Conservation (phyloP, 1,140 invertebrate genomes). For the Rhopalosiphum maidis region DNA sequence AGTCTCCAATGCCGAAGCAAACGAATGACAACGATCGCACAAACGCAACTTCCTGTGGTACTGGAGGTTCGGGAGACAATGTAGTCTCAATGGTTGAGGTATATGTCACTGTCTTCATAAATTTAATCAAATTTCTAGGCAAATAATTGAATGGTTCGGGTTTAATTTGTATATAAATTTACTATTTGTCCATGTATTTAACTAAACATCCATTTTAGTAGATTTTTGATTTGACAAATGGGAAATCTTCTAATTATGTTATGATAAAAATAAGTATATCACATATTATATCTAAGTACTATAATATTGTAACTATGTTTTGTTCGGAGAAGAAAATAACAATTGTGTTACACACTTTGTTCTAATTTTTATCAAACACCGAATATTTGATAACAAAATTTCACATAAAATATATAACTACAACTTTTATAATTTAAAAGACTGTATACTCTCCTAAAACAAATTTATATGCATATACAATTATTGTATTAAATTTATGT, state of each 20-base stretch:
- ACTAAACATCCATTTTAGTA: background rate
- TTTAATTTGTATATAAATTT: background rate
- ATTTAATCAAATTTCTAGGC: background rate
- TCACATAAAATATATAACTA: too few species aligned
- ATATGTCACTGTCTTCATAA: background rate
- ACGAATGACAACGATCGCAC: background rate
- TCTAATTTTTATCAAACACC: background rate
- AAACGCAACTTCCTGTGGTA: background rate
- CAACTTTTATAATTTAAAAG: background rate
- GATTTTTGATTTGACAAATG: too few species aligned
- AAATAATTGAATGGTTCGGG: background rate
- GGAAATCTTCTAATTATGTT: background rate
- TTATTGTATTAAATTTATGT: background rate
- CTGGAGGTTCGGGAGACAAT: background rate
- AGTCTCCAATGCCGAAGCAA: constrained; percentile 37
- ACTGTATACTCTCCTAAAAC: background rate
- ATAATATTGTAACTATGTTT: background rate
- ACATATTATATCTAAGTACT: background rate
- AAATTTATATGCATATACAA: background rate
- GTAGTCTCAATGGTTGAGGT: background rate
- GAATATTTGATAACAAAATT: background rate
- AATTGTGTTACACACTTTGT: background rate
- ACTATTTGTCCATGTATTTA: background rate
- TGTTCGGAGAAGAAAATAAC: background rate
- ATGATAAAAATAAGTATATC: background rate